Conservation (phyloP, 2,113 vertebrate species). For the Scolopax mira region DNA sequence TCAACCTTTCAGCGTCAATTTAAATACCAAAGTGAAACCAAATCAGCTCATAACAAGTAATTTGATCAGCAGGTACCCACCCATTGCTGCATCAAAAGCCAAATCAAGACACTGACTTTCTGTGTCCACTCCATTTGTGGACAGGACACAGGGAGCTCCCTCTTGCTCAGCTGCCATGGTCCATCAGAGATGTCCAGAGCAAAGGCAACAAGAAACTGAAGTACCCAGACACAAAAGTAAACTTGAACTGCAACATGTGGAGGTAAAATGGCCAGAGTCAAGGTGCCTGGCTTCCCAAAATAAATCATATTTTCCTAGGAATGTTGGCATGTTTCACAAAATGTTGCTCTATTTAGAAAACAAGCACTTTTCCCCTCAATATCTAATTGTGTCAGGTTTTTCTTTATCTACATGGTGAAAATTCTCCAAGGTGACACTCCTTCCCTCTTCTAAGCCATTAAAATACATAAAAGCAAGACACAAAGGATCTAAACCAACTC, state of each 20-base stretch:
- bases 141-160: neutral
- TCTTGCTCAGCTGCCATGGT: neutral
- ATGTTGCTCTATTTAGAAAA: neutral
- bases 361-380: neutral
- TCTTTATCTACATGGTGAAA: neutral
- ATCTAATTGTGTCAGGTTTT: neutral
- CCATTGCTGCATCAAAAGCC: neutral
- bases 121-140: neutral
- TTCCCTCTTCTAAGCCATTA: neutral
- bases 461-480: neutral
- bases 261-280: neutral
- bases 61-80: neutral
- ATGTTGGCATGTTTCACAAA: neutral
- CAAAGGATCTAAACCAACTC: neutral
- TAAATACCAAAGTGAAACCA: neutral
- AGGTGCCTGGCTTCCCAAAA: neutral
- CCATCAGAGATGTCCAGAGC: neutral
- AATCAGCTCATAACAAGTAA: neutral
- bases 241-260: rapidly evolving
- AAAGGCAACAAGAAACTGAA: neutral
- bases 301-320: neutral
- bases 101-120: neutral
- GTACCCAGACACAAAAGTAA: neutral
- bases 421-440: neutral
- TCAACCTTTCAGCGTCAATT: neutral